A percentile compares a stretch with the other conserved stretches of the same genome.
Conservation (phyloP, 1,140 invertebrate species). For the Leguminivora glycinivorella region DNA sequence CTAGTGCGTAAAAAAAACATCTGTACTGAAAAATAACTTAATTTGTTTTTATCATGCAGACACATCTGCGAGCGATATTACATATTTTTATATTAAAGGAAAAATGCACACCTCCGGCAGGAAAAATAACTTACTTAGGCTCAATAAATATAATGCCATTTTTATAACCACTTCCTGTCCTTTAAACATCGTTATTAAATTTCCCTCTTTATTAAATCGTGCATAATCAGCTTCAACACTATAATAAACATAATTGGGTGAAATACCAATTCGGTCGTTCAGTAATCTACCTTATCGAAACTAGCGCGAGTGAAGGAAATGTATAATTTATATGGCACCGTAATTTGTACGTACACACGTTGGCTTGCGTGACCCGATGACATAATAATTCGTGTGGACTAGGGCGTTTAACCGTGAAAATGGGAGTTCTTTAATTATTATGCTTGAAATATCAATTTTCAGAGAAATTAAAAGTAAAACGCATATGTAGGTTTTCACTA, state of each 20-base stretch:
- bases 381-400: conserved; percentile 18
- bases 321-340: conserved; percentile 21
- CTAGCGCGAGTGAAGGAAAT: not conserved
- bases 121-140: too few species aligned
- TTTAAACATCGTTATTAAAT: not conserved
- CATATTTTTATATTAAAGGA: too few species aligned
- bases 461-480: not conserved
- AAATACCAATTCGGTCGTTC: conserved; percentile 13
- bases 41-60: too few species aligned
- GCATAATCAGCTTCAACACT: not conserved
- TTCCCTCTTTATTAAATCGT: not conserved
- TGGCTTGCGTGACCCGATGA: conserved; percentile 12
- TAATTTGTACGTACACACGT: conserved; percentile 19
- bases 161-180: not conserved
- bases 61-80: too few species aligned
- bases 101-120: too few species aligned
- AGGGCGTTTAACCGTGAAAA: conserved; percentile 4
- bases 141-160: too few species aligned
- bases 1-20: too few species aligned
- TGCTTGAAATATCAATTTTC: not conserved
- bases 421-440: not conserved
- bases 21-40: too few species aligned
- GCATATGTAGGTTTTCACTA: not conserved
- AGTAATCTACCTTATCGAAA: conserved; percentile 4
- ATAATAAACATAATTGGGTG: not conserved